Evolutionary conservation across 2,113 vertebrate species (phyloP).

Genomic region (Etheostoma cragini): DNA sequence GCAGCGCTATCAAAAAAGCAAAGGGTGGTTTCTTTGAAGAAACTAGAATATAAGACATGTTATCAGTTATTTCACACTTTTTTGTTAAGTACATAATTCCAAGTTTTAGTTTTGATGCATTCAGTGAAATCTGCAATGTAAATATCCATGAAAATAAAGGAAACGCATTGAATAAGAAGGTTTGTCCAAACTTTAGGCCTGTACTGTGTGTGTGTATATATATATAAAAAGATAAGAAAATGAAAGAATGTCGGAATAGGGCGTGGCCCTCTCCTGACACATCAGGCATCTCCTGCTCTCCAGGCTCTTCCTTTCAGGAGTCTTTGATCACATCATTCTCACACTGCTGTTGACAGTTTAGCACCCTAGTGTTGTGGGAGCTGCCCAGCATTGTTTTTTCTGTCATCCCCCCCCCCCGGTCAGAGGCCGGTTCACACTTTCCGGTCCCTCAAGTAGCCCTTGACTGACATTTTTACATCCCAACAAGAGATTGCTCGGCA

Average conservation of each 20-base stretch:
- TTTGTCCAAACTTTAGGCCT: too few species aligned
- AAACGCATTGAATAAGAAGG: too few species aligned
- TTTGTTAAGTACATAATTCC: too few species aligned
- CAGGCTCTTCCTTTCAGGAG: slow-evolving; percentile 65
- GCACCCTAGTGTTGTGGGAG: slow-evolving; percentile 72
- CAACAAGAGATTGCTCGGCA: slow-evolving; percentile 12
- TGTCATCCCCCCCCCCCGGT: slow-evolving; percentile 8
- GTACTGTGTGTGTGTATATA: too few species aligned
- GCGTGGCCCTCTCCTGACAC: slow-evolving; percentile 39
- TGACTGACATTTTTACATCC: slow-evolving; percentile 32
- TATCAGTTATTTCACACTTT: too few species aligned
- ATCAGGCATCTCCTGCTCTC: slow-evolving; percentile 53
- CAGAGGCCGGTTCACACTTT: slow-evolving; percentile 59
- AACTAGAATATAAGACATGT: too few species aligned
- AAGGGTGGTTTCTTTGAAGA: too few species aligned
- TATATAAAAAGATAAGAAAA: background rate
- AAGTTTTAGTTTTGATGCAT: too few species aligned
- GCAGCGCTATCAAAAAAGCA: too few species aligned
- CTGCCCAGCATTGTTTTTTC: slow-evolving; percentile 65
- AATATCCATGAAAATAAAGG: too few species aligned
- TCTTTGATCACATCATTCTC: slow-evolving; percentile 78
- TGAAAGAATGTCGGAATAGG: slow-evolving; percentile 20
- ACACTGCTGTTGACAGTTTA: slow-evolving; percentile 78
- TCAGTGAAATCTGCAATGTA: too few species aligned
- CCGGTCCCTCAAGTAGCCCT: slow-evolving; percentile 40